Percentiles rank a stretch among this genome's conserved stretches.
These are phyloP conservation scores for Lipotes vexillifer DNA, from an alignment of 2,113 vertebrate genomes.

Conservation along the genomic window DNA sequence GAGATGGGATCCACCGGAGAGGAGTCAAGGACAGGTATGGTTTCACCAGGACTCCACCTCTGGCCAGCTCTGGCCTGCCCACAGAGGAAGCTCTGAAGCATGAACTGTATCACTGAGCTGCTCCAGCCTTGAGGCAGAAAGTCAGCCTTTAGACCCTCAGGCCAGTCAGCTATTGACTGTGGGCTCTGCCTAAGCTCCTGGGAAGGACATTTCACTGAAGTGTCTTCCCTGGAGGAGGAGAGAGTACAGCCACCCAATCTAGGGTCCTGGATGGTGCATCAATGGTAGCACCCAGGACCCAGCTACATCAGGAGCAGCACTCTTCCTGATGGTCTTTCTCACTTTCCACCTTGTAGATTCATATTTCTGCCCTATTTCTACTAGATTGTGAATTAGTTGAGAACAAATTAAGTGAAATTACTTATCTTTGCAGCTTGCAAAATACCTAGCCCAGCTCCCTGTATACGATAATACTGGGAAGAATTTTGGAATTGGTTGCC, in stretches of 20 bases:
- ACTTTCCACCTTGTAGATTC: no score
- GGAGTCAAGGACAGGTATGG: neutral
- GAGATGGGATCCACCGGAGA: rapidly evolving
- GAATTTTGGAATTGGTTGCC: neutral
- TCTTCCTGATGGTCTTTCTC: neutral
- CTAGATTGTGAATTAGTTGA: neutral
- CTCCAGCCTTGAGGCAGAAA: neutral
- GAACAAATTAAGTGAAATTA: neutral
- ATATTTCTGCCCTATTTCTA: neutral
- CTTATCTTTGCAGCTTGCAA: neutral
- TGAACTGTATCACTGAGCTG: neutral
- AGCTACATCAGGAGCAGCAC: no score
- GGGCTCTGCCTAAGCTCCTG: neutral
- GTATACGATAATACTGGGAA: neutral
- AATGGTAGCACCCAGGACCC: rapidly evolving
- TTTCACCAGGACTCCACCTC: neutral
- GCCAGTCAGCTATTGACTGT: neutral
- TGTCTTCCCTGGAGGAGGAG: neutral
- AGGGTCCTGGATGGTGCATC: rapidly evolving
- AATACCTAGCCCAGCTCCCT: neutral
- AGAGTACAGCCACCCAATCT: neutral
- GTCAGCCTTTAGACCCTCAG: neutral
- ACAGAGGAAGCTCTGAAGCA: neutral
- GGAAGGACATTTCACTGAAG: neutral
- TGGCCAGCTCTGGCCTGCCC: neutral